phyloP scores from a whole-genome alignment of 2,797 vertebrate species.

The Rhinoraja longicauda region DNA sequence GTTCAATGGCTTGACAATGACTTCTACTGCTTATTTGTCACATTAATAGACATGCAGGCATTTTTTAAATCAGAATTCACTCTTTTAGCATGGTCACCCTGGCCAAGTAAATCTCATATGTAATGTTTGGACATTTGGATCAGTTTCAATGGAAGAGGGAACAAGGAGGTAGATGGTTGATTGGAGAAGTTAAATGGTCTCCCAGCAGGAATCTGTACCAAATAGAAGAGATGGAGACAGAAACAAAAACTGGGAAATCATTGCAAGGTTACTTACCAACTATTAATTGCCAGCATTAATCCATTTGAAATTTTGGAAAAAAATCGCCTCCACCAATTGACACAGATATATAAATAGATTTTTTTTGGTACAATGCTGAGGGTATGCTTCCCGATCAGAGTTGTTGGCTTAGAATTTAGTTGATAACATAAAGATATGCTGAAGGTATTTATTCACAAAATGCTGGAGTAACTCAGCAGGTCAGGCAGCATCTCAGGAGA shows the following conservation, averaged over 20 bases:
- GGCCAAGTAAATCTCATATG: background rate
- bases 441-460: too few species aligned
- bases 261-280: background rate
- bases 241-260: background rate
- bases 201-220: background rate
- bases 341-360: background rate
- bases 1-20: background rate
- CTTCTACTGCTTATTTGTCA: background rate
- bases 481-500: too few species aligned
- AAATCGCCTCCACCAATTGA: background rate
- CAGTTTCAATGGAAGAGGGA: background rate
- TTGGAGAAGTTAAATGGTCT: background rate
- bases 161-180: too few species aligned
- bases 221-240: background rate
- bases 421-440: too few species aligned
- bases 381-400: background rate
- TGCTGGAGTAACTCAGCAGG: too few species aligned
- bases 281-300: background rate
- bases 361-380: background rate
- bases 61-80: background rate
- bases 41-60: background rate
- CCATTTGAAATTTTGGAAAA: background rate
- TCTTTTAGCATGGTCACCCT: background rate
- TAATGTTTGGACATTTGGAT: background rate
- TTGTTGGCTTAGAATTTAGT: background rate